Conservation (phyloP, 2,888 invertebrate species). For the Drosophila anomelani region DNA sequence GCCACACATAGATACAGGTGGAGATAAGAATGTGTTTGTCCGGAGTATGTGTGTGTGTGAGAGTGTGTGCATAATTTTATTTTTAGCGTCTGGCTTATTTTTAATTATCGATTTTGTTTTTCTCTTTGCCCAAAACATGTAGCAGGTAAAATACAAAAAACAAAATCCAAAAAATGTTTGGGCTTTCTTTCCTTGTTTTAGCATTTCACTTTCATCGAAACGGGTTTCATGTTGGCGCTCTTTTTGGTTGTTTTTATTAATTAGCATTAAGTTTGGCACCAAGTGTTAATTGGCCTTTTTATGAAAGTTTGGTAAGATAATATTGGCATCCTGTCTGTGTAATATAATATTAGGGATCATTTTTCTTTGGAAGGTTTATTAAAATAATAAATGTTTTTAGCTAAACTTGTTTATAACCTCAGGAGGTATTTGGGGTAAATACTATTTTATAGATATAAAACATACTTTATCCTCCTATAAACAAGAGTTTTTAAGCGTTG, state of each 20-base stretch:
- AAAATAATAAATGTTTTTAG: not conserved
- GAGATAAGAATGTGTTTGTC: conserved; percentile 8
- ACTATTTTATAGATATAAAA: not conserved
- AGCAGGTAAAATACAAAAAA: conserved; percentile 1
- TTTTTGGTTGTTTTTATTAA: conserved; percentile 5
- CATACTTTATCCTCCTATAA: not conserved
- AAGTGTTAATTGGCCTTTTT: conserved; percentile 19
- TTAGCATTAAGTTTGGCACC: conserved; percentile 21
- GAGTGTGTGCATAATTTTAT: conserved; percentile 57
- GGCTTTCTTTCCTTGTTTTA: conserved; percentile 22
- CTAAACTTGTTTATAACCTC: not conserved
- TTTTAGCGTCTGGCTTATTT: conserved; percentile 68
- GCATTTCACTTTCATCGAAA: conserved; percentile 30
- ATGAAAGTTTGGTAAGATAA: conserved; percentile 1
- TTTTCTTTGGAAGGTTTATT: not conserved
- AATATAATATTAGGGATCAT: not conserved
- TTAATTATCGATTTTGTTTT: conserved; percentile 69
- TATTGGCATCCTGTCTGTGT: not conserved
- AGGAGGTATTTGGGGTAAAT: not conserved
- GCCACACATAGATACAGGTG: conserved; percentile 23
- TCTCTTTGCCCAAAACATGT: conserved; percentile 5
- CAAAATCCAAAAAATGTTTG: conserved; percentile 4
- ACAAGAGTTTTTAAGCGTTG: not conserved
- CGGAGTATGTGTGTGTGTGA: not conserved
- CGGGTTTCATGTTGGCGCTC: conserved; percentile 11